These are phyloP conservation scores for Fabriciana adippe DNA, from an alignment of 2,888 invertebrate genomes.

Conservation along the genomic window DNA sequence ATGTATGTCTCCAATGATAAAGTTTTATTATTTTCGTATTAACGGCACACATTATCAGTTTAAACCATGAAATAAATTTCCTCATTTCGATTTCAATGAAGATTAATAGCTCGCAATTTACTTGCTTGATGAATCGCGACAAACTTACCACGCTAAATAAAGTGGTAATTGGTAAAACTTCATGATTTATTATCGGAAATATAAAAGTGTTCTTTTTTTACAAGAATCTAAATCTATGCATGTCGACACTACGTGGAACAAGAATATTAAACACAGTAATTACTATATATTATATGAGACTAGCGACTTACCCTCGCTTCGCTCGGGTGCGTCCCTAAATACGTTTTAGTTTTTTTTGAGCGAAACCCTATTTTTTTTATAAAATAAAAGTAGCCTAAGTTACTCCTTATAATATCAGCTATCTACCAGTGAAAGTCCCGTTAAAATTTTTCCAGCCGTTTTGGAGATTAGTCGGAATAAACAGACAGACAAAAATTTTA, in stretches of 20 bases:
- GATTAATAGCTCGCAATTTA: constrained; percentile 39
- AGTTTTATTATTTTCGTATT: constrained; percentile 16
- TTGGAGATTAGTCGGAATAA: too few species aligned
- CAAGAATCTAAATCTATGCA: neutral
- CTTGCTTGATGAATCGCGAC: constrained; percentile 29
- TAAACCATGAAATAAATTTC: constrained; percentile 34
- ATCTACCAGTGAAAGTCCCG: too few species aligned
- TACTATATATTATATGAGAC: too few species aligned
- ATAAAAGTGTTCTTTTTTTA: neutral
- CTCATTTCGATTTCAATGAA: constrained; percentile 39
- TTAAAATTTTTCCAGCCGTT: too few species aligned
- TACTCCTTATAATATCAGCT: too few species aligned
- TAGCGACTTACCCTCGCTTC: too few species aligned
- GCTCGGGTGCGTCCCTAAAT: too few species aligned
- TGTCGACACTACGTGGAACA: neutral
- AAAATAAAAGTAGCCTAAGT: too few species aligned
- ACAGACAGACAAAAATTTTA: too few species aligned
- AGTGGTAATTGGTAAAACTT: constrained; percentile 16
- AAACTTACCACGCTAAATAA: constrained; percentile 33
- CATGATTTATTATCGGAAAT: neutral
- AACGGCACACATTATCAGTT: constrained; percentile 28
- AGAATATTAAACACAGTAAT: neutral
- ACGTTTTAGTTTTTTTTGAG: too few species aligned
- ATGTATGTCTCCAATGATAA: constrained; percentile 11
- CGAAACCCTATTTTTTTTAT: too few species aligned